These are phyloP conservation scores for Okamejei kenojei DNA, from an alignment of 2,797 vertebrate species.

Conservation along the genomic window DNA sequence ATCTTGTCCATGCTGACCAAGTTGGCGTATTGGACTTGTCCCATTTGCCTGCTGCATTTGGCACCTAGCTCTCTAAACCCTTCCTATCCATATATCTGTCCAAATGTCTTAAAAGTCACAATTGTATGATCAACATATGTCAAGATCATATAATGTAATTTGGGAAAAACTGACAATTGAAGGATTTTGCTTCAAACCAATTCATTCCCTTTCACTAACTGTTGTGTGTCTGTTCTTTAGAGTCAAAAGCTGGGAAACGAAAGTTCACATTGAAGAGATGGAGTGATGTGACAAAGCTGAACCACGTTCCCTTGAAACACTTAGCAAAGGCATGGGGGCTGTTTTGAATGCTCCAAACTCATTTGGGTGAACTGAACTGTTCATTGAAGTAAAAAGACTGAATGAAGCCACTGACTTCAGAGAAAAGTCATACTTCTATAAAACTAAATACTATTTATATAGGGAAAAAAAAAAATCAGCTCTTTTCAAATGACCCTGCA, in stretches of 20 bases:
- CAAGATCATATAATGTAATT: not conserved
- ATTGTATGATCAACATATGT: no score
- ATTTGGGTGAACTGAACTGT: not conserved
- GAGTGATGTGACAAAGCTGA: not conserved
- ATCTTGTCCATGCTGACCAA: no score
- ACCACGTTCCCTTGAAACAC: not conserved
- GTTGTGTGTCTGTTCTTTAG: slow-evolving; percentile 4
- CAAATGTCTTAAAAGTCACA: no score
- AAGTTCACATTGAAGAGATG: slow-evolving; percentile 22
- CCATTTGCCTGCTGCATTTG: no score
- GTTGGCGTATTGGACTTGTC: no score
- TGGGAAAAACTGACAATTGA: not conserved
- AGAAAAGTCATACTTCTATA: not conserved
- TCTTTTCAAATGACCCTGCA: not conserved
- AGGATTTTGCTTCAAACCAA: not conserved
- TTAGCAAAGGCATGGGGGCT: not conserved
- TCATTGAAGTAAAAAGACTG: not conserved
- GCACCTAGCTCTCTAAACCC: no score
- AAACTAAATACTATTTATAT: not conserved
- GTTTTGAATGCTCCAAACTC: not conserved
- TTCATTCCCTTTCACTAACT: not conserved
- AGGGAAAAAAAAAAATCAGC: not conserved
- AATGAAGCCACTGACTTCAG: not conserved
- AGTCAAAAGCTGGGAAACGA: slow-evolving; percentile 27
- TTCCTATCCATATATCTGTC: no score